Evolutionary conservation across 1,140 invertebrate genomes (phyloP), one percentile per base, ranked within the genome.

Genomic region (Polypedilum vanderplanki): DNA sequence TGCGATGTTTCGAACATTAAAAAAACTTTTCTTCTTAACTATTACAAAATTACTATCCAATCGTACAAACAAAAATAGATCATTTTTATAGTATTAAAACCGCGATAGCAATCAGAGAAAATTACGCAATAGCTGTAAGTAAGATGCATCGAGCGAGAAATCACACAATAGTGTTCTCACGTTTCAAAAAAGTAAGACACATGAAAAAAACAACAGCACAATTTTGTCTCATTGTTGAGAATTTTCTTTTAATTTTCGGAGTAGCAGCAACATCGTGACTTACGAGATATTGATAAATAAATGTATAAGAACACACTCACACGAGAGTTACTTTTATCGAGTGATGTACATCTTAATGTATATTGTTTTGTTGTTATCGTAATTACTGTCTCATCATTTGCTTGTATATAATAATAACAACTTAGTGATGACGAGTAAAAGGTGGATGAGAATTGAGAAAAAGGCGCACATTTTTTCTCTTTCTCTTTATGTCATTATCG

Each of bases 321-420:
- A 33, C 24, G 24, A 33, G 24, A 33, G 24, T 33, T 33, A 33
- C 1, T 3, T 33, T 33, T 33, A 33, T 33, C 24, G 24, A 3
- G 24, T 33, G 24, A 33, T 33, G 24, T 33, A 33, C 24, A 33
- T 33, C n/a, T 57, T 57, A 57, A 57, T 57, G 46, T 12, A 57
- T 57, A 57, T 57, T n/a, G n/a, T 57, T 33, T 57, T 57, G 46
- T 57, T 57, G 46, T 57, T 57, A 57, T 57, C 46, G 46, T 57
- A 57, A 57, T 57, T 57, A 57, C 46, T 57, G n/a, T n/a, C n/a
- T 57, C 46, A 57, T 57, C 46, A 57, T 12, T 12, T 57, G 46
- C n/a, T 57, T n/a, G n/a, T n/a, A n/a, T 57, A 57, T n/a, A 57
- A 57, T 57, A 57, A 57, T 57, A 57, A 15, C 41, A 57, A 15